Evolutionary conservation across 2,113 vertebrate species (phyloP).

Genomic region (Engystomops pustulosus): DNA sequence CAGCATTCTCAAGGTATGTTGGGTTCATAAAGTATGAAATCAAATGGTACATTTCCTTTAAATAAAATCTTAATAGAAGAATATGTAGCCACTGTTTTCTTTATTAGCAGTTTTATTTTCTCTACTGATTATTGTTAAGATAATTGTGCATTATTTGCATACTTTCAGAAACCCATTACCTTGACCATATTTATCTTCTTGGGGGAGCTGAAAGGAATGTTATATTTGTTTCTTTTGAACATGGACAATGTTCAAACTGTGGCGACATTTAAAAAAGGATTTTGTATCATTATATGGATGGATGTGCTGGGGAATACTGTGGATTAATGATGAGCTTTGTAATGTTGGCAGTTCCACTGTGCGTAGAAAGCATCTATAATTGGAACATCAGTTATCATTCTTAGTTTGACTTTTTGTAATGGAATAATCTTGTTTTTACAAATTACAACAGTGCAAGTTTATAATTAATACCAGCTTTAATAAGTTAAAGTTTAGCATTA

Average conservation of each 20-base stretch:
- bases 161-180: no score
- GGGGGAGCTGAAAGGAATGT: not conserved
- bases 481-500: not conserved
- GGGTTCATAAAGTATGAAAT: no score
- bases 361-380: slow-evolving; percentile 36
- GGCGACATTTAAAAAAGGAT: slow-evolving; percentile 37
- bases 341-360: slow-evolving; percentile 21
- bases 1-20: no score
- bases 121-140: no score
- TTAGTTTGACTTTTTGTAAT: slow-evolving; percentile 8
- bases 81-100: no score
- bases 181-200: slow-evolving; percentile 9
- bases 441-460: not conserved
- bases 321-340: slow-evolving; percentile 33
- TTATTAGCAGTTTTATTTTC: no score
- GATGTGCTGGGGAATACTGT: slow-evolving; percentile 26
- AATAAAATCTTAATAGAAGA: no score
- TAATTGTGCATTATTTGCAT: no score
- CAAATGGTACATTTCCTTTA: no score
- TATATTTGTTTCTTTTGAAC: slow-evolving; percentile 9
- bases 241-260: slow-evolving; percentile 28
- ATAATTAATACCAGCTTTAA: slow-evolving; percentile 15
- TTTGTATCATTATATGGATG: slow-evolving; percentile 32
- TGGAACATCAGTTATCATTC: slow-evolving; percentile 37
- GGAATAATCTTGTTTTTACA: slow-evolving; percentile 24